Percentiles rank a stretch among this genome's conserved stretches.
Evolutionary conservation across 1,140 invertebrate genomes (phyloP).

Genomic region (Cheumatopsyche charites): DNA sequence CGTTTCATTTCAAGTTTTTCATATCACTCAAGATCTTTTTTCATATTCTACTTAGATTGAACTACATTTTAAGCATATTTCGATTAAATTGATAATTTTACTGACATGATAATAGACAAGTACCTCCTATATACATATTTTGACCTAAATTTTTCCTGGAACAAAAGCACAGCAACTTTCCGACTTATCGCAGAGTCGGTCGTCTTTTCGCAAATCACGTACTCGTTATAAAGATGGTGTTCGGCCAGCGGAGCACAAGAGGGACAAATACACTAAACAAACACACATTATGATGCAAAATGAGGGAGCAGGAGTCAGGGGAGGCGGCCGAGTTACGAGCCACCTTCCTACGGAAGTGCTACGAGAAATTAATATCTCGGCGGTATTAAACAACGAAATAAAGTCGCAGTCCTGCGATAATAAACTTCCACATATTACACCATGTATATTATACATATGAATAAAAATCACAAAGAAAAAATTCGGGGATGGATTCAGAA

Average conservation of each 20-base stretch:
- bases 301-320: background rate
- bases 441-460: too few relatives aligned
- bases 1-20: too few relatives aligned
- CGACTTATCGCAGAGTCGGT: background rate
- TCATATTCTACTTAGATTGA: too few relatives aligned
- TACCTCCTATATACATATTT: too few relatives aligned
- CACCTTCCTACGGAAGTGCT: conserved; percentile 39
- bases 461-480: too few relatives aligned
- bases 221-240: conserved; percentile 39
- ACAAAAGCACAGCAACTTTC: background rate
- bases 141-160: background rate
- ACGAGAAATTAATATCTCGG: conserved; percentile 43
- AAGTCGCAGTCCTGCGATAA: conserved; percentile 8
- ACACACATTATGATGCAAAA: too few relatives aligned
- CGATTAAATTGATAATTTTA: too few relatives aligned
- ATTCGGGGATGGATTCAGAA: too few relatives aligned
- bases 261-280: background rate
- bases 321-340: conserved; percentile 26
- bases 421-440: too few relatives aligned
- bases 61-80: too few relatives aligned
- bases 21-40: too few relatives aligned
- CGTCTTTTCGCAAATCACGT: conserved; percentile 17
- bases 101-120: too few relatives aligned
- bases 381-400: conserved; percentile 41
- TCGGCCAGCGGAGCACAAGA: conserved; percentile 10